phyloP scores from a whole-genome alignment of 2,888 invertebrate species.

The Drosophila anomalata region DNA sequence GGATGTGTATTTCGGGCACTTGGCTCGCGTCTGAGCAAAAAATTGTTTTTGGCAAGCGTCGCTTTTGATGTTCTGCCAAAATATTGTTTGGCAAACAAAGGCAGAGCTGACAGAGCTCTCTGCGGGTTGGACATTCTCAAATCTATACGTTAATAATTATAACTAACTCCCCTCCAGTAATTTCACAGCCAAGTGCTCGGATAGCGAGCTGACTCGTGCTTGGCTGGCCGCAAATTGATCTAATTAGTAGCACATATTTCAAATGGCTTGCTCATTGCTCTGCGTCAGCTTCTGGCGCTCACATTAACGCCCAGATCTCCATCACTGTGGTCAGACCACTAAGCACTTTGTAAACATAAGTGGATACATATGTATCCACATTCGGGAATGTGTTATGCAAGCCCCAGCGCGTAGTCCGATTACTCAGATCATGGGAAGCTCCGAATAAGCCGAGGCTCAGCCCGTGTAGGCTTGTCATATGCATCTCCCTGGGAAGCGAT shows the following conservation, averaged over 20 bases:
- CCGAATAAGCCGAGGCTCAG: constrained; percentile 11
- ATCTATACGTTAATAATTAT: constrained; percentile 28
- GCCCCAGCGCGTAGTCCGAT: background rate
- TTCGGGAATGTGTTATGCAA: constrained; percentile 39
- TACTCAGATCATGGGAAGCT: constrained; percentile 4
- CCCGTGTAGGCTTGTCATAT: constrained; percentile 26
- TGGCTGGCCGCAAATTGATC: constrained; percentile 63
- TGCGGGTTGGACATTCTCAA: constrained; percentile 30
- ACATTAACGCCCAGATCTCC: constrained; percentile 23
- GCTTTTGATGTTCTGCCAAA: constrained; percentile 74
- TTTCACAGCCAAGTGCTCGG: constrained; percentile 39
- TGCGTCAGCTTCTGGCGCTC: constrained; percentile 9
- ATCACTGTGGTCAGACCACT: constrained; percentile 24
- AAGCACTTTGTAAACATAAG: constrained; percentile 32
- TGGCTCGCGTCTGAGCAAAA: constrained; percentile 61
- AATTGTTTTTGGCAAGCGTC: constrained; percentile 73
- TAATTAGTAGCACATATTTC: constrained; percentile 68
- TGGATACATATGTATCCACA: background rate
- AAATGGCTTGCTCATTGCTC: constrained; percentile 50
- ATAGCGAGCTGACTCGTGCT: constrained; percentile 51
- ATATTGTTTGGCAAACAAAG: constrained; percentile 77
- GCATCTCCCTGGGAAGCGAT: constrained; percentile 2
- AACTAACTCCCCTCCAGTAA: constrained; percentile 14
- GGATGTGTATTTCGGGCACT: constrained; percentile 33
- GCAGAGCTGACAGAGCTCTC: constrained; percentile 57